Conservation (phyloP, 1,140 invertebrate species). For the Drosophila nasuta region DNA sequence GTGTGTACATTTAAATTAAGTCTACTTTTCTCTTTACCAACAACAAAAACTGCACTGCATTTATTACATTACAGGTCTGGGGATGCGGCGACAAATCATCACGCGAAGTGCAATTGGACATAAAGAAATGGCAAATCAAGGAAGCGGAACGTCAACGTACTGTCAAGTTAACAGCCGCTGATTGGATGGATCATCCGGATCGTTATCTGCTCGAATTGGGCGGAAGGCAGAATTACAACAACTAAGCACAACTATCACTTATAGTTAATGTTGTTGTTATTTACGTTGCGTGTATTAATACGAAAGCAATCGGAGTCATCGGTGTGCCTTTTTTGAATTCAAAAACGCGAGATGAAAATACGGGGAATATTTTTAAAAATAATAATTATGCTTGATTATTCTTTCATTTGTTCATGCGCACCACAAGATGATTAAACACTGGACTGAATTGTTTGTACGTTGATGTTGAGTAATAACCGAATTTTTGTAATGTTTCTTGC, state of each 20-base stretch:
- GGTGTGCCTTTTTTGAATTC: slow-evolving; percentile 29
- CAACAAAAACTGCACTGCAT: slow-evolving; percentile 66
- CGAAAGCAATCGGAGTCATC: slow-evolving; percentile 47
- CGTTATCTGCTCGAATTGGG: slow-evolving; percentile 93
- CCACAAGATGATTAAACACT: slow-evolving; percentile 58
- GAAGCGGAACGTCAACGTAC: slow-evolving; percentile 92
- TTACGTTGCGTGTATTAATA: slow-evolving; percentile 49
- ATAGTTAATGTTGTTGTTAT: slow-evolving; percentile 5
- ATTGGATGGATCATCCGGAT: slow-evolving; percentile 97
- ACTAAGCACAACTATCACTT: slow-evolving; percentile 48
- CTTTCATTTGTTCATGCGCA: slow-evolving; percentile 47
- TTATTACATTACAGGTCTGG: slow-evolving; percentile 88
- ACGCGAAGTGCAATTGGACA: slow-evolving; percentile 92
- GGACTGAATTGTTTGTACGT: slow-evolving; percentile 78
- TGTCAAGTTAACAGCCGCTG: slow-evolving; percentile 92
- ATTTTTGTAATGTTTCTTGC: slow-evolving; percentile 62
- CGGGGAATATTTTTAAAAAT: slow-evolving; percentile 38
- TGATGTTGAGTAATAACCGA: slow-evolving; percentile 62
- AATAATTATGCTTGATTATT: slow-evolving; percentile 15
- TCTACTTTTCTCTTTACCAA: slow-evolving; percentile 72
- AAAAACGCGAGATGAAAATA: slow-evolving; percentile 26
- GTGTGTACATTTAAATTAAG: slow-evolving; percentile 62
- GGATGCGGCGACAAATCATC: slow-evolving; percentile 91
- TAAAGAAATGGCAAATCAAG: slow-evolving; percentile 95
- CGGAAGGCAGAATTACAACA: slow-evolving; percentile 90